Conservation (phyloP, 2,888 invertebrate species). For the Drosophila fungiperda region DNA sequence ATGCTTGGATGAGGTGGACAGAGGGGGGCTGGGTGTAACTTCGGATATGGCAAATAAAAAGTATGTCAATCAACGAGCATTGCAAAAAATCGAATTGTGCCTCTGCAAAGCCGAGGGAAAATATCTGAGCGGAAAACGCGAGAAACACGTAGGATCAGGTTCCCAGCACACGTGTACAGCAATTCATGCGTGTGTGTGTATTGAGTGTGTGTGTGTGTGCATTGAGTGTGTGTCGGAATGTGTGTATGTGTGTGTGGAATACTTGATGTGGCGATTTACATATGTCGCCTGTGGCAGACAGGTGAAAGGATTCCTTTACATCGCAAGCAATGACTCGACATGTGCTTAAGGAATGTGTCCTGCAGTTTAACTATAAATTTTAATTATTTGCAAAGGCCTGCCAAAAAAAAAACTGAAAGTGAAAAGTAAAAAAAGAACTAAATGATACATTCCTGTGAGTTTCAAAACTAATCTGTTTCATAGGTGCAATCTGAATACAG, state of each 20-base stretch:
- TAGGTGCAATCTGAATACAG: background rate
- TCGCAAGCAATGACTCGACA: slow-evolving; percentile 18
- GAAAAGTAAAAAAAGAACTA: background rate
- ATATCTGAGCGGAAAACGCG: slow-evolving; percentile 13
- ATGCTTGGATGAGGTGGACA: background rate
- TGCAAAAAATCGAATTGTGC: slow-evolving; percentile 62
- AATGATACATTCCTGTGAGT: background rate
- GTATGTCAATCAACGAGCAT: slow-evolving; percentile 74
- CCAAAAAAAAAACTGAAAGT: background rate
- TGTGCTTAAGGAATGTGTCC: slow-evolving; percentile 8
- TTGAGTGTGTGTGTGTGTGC: slow-evolving; percentile 16
- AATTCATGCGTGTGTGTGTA: slow-evolving; percentile 15
- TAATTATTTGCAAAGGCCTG: slow-evolving; percentile 9
- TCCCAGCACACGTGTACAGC: slow-evolving; percentile 18
- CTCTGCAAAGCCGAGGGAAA: slow-evolving; percentile 42
- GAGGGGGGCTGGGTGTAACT: slow-evolving; percentile 10
- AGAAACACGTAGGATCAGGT: slow-evolving; percentile 38
- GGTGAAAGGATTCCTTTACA: slow-evolving; percentile 39
- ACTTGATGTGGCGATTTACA: slow-evolving; percentile 62
- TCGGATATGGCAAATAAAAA: slow-evolving; percentile 72
- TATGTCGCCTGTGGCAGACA: slow-evolving; percentile 35
- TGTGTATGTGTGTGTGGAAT: slow-evolving; percentile 40
- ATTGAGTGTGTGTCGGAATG: slow-evolving; percentile 1
- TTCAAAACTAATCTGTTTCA: background rate
- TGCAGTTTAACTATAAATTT: background rate